phyloP scores from a whole-genome alignment of 2,888 invertebrate species.

The Aromia moschata region DNA sequence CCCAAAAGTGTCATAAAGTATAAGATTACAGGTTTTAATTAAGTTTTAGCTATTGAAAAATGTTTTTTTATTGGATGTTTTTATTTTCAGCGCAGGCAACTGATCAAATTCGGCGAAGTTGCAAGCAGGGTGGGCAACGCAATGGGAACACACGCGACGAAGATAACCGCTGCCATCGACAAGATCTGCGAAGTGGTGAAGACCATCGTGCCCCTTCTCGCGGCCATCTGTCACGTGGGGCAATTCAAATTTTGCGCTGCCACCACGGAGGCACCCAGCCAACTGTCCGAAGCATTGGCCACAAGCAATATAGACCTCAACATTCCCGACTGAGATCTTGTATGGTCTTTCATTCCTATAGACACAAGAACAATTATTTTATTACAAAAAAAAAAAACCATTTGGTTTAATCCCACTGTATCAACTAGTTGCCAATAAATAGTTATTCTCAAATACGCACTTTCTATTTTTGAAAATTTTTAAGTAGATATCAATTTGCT shows the following conservation, averaged over 20 bases:
- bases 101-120: conserved; percentile 56
- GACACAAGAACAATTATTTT: too few species aligned
- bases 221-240: conserved; percentile 60
- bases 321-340: conserved; percentile 22
- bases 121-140: conserved; percentile 56
- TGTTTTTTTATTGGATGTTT: too few species aligned
- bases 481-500: too few species aligned
- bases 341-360: too few species aligned
- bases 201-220: conserved; percentile 58
- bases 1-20: too few species aligned
- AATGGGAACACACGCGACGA: conserved; percentile 56
- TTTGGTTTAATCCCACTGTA: too few species aligned
- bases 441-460: too few species aligned
- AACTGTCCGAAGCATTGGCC: conserved; percentile 49
- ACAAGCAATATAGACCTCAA: conserved; percentile 48
- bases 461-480: too few species aligned
- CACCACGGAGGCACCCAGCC: conserved; percentile 52
- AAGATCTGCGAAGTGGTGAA: conserved; percentile 60
- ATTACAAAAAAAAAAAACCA: too few species aligned
- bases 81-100: conserved; percentile 53
- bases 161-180: conserved; percentile 56
- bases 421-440: too few species aligned
- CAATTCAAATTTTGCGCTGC: conserved; percentile 60
- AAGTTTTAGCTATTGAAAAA: too few species aligned
- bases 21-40: too few species aligned